These are phyloP conservation scores for Maniola jurtina DNA, from an alignment of 1,140 invertebrate species.

Conservation along the genomic window DNA sequence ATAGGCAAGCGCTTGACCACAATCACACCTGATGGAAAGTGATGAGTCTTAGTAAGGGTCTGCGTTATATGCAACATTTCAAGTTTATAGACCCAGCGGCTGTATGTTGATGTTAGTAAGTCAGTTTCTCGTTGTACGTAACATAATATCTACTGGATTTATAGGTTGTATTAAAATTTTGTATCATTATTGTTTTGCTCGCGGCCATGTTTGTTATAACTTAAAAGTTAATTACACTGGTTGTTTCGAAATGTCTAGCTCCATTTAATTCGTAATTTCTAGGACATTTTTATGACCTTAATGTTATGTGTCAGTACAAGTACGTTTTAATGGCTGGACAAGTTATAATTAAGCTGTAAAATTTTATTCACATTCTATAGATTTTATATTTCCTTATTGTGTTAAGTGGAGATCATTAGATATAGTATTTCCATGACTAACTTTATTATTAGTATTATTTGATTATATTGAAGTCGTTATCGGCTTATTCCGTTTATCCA, in stretches of 20 bases:
- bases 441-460: no score
- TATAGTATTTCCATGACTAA: background rate
- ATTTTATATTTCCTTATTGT: constrained; percentile 12
- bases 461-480: no score
- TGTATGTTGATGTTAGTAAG: no score
- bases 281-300: constrained; percentile 20
- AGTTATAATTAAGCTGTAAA: constrained; percentile 6
- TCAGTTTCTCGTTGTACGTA: no score
- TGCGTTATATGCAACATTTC: no score
- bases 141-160: background rate
- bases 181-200: constrained; percentile 16
- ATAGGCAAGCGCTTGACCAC: no score
- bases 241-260: constrained; percentile 15
- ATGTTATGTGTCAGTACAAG: background rate
- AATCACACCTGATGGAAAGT: no score
- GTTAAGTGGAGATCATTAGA: background rate
- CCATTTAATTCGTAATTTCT: constrained; percentile 12
- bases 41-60: no score
- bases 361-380: background rate
- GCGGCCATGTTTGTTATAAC: constrained; percentile 15
- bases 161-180: constrained; percentile 16
- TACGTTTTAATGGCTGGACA: background rate
- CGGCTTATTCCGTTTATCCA: no score
- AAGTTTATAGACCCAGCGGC: no score
- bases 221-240: constrained; percentile 16